These are phyloP conservation scores for Pampusana beccarii DNA, from an alignment of 2,113 vertebrate species.

Conservation along the genomic window DNA sequence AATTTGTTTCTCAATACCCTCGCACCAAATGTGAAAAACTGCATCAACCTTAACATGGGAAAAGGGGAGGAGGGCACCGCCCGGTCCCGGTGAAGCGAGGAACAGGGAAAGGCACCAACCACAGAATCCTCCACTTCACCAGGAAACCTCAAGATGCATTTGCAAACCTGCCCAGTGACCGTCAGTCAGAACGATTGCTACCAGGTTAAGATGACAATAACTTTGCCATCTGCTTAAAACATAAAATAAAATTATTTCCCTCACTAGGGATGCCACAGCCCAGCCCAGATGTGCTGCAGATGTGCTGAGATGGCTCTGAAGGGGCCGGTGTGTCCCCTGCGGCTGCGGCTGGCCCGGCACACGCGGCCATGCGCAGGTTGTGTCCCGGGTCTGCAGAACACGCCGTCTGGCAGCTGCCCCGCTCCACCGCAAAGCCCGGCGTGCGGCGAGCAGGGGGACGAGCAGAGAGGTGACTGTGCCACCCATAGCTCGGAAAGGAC, in stretches of 20 bases:
- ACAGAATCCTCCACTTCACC: not conserved
- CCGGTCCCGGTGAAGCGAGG: too few relatives aligned
- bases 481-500: not conserved
- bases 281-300: not conserved
- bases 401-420: too few relatives aligned
- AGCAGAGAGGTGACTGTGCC: not conserved
- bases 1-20: conserved; percentile 32
- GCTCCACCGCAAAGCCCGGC: too few relatives aligned
- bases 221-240: not conserved
- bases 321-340: too few relatives aligned
- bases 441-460: too few relatives aligned
- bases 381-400: too few relatives aligned
- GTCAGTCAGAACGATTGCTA: not conserved
- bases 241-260: not conserved
- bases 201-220: not conserved
- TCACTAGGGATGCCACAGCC: accelerated
- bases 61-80: not conserved
- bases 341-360: too few relatives aligned
- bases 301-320: not conserved
- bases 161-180: not conserved
- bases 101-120: not conserved
- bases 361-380: too few relatives aligned
- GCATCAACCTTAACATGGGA: not conserved
- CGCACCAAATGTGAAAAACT: not conserved
- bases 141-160: not conserved